Conservation (phyloP, 2,113 vertebrate genomes). For the Rhadina sibilatrix region DNA sequence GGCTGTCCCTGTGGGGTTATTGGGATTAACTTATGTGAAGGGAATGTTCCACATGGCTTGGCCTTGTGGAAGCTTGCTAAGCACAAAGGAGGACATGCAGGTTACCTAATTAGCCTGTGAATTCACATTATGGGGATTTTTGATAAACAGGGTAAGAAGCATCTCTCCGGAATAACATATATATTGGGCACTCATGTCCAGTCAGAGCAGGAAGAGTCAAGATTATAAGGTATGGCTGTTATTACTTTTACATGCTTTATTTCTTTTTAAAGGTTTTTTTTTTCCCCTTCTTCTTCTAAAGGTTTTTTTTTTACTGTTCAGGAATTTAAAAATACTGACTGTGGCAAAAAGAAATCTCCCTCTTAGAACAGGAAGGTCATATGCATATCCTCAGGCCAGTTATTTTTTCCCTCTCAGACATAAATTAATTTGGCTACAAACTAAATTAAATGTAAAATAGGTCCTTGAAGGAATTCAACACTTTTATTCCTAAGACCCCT, state of each 20-base stretch:
- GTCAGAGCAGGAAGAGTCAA: neutral
- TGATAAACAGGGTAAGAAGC: neutral
- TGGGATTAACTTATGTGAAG: neutral
- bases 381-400: neutral
- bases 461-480: neutral
- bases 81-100: neutral
- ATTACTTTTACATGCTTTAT: neutral
- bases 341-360: neutral
- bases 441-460: neutral
- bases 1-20: neutral
- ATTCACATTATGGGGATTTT: neutral
- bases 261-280: neutral
- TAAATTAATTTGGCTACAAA: constrained; percentile 12
- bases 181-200: neutral
- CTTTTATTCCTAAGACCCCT: neutral
- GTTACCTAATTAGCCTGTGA: neutral
- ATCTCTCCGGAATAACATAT: neutral
- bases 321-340: neutral
- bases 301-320: neutral
- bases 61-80: neutral
- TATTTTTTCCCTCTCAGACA: neutral
- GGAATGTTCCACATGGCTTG: neutral
- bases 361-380: neutral
- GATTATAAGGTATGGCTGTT: neutral
- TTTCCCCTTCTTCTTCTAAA: neutral